These are phyloP conservation scores for Cydia pomonella DNA, from an alignment of 1,140 invertebrate species.

Conservation along the genomic window DNA sequence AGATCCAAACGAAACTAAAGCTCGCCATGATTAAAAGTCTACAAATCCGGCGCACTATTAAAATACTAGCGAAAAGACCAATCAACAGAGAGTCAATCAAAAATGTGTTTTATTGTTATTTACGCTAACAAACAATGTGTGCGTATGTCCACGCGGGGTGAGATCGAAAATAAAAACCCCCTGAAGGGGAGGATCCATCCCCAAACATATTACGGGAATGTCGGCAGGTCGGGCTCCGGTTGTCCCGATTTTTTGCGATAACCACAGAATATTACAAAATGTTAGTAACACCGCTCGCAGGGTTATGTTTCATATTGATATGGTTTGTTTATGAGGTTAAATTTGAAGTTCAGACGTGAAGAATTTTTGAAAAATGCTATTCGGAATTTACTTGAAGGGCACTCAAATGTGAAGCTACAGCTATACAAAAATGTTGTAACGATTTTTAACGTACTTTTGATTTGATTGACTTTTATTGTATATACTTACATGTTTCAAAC, in stretches of 20 bases:
- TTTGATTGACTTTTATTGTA: too few relatives aligned
- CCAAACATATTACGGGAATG: slow-evolving; percentile 73
- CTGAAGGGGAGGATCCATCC: slow-evolving; percentile 58
- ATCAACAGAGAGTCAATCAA: slow-evolving; percentile 22
- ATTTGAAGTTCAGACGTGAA: not conserved
- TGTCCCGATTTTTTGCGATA: slow-evolving; percentile 59
- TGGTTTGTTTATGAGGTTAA: slow-evolving; percentile 15
- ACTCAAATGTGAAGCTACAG: too few relatives aligned
- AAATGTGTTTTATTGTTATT: slow-evolving; percentile 32
- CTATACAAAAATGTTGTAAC: too few relatives aligned
- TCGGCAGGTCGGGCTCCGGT: slow-evolving; percentile 54
- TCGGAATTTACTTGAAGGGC: too few relatives aligned
- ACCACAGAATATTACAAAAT: slow-evolving; percentile 37
- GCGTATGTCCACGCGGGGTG: slow-evolving; percentile 61
- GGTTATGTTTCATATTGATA: slow-evolving; percentile 24
- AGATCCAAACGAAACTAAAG: not conserved
- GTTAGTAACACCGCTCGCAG: slow-evolving; percentile 16
- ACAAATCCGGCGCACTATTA: not conserved
- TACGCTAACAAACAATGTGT: slow-evolving; percentile 40
- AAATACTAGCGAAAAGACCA: not conserved
- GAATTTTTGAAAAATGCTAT: too few relatives aligned
- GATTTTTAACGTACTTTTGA: too few relatives aligned
- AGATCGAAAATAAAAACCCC: slow-evolving; percentile 75
- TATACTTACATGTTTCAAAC: too few relatives aligned
- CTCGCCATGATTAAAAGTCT: not conserved